Conservation (phyloP, 53 echinoderm and acorn worm species). For the Hippasteria phrygiana region DNA sequence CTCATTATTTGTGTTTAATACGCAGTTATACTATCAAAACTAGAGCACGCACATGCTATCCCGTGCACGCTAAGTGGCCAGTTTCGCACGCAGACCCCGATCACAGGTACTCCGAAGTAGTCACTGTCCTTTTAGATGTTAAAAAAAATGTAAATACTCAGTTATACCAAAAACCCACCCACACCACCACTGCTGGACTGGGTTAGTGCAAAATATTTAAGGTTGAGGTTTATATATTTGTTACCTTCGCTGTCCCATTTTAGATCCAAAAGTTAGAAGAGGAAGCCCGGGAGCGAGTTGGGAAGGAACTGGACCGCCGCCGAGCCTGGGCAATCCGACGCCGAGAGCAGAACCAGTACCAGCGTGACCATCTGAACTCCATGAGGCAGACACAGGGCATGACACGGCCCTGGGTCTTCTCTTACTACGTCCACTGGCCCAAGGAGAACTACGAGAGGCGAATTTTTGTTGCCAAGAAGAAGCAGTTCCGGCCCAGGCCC, state of each 20-base stretch:
- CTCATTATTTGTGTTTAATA: too few species aligned
- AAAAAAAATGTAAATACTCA: too few species aligned
- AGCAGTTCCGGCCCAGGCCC: slow-evolving; percentile 64
- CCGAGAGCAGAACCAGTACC: slow-evolving; percentile 82
- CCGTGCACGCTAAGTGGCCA: too few species aligned
- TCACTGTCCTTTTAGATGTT: too few species aligned
- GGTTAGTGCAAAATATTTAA: too few species aligned
- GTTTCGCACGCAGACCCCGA: too few species aligned
- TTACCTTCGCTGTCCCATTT: background rate
- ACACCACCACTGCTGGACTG: too few species aligned
- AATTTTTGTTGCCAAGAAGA: slow-evolving; percentile 79
- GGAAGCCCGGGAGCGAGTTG: slow-evolving; percentile 85
- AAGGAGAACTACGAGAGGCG: slow-evolving; percentile 88
- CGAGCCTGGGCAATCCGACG: slow-evolving; percentile 73
- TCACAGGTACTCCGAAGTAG: too few species aligned
- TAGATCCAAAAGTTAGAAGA: slow-evolving; percentile 88
- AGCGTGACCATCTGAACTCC: slow-evolving; percentile 80
- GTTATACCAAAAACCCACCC: too few species aligned
- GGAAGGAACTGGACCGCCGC: slow-evolving; percentile 72
- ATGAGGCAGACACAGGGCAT: slow-evolving; percentile 91
- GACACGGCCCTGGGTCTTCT: slow-evolving; percentile 93
- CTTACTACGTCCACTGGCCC: slow-evolving; percentile 96
- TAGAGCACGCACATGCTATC: too few species aligned
- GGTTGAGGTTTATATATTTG: too few species aligned
- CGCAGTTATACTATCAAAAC: too few species aligned